These are phyloP conservation scores for Patella depressa DNA, from an alignment of 2,888 invertebrate genomes.

Conservation along the genomic window DNA sequence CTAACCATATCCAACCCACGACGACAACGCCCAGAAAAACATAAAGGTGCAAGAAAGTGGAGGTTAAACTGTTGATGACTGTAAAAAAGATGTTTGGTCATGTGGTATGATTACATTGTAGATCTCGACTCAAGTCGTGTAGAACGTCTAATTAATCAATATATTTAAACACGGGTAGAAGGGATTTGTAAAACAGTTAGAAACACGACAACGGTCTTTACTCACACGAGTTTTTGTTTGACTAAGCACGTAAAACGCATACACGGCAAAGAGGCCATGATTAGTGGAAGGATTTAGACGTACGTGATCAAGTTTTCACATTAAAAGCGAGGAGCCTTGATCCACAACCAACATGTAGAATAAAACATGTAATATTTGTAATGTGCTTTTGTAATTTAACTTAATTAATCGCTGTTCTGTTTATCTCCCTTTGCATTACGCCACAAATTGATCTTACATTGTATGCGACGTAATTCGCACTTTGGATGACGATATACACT, in stretches of 20 bases:
- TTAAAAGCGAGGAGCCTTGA: neutral
- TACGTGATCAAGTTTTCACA: constrained; percentile 10
- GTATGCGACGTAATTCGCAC: too few species aligned
- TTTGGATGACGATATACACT: too few species aligned
- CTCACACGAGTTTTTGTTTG: constrained; percentile 22
- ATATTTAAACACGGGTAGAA: constrained; percentile 26
- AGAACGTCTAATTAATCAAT: constrained; percentile 24
- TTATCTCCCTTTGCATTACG: too few species aligned
- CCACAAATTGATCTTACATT: too few species aligned
- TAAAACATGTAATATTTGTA: too few species aligned
- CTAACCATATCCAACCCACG: too few species aligned
- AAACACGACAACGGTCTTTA: constrained; percentile 24
- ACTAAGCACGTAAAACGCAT: constrained; percentile 21
- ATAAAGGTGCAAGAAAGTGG: too few species aligned
- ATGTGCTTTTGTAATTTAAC: too few species aligned
- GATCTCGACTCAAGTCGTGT: neutral
- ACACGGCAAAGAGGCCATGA: constrained; percentile 16
- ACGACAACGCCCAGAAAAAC: too few species aligned
- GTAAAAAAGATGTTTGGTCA: neutral
- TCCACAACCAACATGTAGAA: too few species aligned
- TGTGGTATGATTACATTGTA: neutral
- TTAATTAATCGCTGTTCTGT: too few species aligned
- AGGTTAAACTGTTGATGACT: too few species aligned
- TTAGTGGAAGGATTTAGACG: constrained; percentile 14
- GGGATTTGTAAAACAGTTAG: constrained; percentile 27